Evolutionary conservation across 2,888 invertebrate species (phyloP), one percentile per base, ranked within the genome.

Genomic region (Lissonota sp.): DNA sequence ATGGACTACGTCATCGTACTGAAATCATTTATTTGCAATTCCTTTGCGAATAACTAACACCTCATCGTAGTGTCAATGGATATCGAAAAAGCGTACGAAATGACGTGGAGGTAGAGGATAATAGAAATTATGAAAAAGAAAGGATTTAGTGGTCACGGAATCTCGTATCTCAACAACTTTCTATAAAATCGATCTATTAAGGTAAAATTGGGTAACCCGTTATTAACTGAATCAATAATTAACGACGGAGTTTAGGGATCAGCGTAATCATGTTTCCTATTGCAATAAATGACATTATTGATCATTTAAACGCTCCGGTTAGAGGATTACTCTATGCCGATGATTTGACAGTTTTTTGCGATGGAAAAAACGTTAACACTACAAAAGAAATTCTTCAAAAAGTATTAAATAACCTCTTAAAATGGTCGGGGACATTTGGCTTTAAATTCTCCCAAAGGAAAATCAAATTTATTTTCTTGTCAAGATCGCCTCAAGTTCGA

Each of bases 21-120:
- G 0, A 71, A 84, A 70, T 74, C 60, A 6, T 39, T 71, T 4
- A 79, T 73, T 4, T 73, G 73, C 12, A 44, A 7, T 8, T 44
- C 66, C 10, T 74, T 74, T 12, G 6, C 44, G 14, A 44, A 37
- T 2, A 58, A 64, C n/a, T 8, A 66, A 64, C 57, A 74, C 39
- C 42, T 74, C 12, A 44, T 74, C n/a, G 77, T 74, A 1, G 55
- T 83, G 0, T 75, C 70, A 10, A 44, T 84, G 44, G 80, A 84
- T 46, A 71, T 84, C 12, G 84, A 85, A 60, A 84, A 85, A 55
- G 85, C 85, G 0, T 86, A 83, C 46, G 83, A 84, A 42, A 81
- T 82, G 66, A 58, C 81, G 1, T 84, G 80, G 83, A 80, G 57
- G 58, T 70, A 78, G 12, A 53, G 83, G 16, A 72, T 83, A 1